Base-by-base conservation (phyloP, 2,797 vertebrate species). In the Dendrocincla tyrannina region DNA sequence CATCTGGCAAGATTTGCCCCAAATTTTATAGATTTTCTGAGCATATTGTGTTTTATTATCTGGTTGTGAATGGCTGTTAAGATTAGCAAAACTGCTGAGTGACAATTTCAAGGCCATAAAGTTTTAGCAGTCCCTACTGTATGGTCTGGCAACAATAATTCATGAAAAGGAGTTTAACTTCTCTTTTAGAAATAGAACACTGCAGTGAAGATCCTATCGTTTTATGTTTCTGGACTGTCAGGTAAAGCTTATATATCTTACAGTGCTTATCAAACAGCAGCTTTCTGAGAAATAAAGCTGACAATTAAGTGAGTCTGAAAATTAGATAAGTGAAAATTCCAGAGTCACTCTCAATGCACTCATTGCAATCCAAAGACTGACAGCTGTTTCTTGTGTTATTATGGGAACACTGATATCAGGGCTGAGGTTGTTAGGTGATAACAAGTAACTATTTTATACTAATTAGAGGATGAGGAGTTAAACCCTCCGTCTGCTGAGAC, bases 81-180 rank as follows among this genome's bases (percentile, higher is more conserved):
- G 85, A 78, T 73, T 64, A 93, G 32, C 5, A 94, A 91, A 96
- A 84, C 39, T 83, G 28, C 81, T 67, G 70, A 91, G 25, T 76
- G 80, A 90, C 49, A 85, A 85, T 90, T 95, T 94, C 82, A 73
- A 87, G 42, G 30, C 44, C 13, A 50, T 90, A 94, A 93, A 82
- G 78, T 82, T 91, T 88, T 94, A 91, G 52, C 50, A n/a, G 63
- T 87, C 74, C 67, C 77, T 70, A 37, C 52, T 42, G 17, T 39
- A 32, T 13, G 17, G 33, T 79, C 83, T 73, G 63, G 23, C 47
- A 94, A 74, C 74, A 76, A 41, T 42, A 93, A 94, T 49, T 68
- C 33, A 60, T 64, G n/a, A 42, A 59, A 81, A 69, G 25, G 82
- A 67, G 27, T 76, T 92, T 67, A 87, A 91, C 20, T 89, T 73